Conservation (phyloP, 2,797 vertebrate genomes). For the Delichon dasypus region DNA sequence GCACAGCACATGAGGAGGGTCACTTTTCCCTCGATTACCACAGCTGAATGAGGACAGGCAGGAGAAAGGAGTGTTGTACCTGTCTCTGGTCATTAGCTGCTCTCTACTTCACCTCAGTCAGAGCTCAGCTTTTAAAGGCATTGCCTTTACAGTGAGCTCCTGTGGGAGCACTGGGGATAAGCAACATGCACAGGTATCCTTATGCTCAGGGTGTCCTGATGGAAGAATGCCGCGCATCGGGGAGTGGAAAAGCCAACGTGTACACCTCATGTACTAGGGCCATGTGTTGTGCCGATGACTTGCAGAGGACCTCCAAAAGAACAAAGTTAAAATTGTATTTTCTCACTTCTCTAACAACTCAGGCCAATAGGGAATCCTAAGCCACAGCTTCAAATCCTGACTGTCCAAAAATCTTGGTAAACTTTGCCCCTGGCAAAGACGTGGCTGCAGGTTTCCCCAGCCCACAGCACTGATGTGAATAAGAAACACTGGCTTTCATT, state of each 20-base stretch:
- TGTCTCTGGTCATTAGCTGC: background rate
- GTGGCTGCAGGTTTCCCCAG: background rate
- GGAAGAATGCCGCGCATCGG: accelerated
- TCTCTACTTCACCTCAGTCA: background rate
- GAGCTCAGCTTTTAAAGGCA: background rate
- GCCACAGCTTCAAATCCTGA: background rate
- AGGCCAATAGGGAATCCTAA: background rate
- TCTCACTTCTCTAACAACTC: background rate
- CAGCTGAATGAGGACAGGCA: background rate
- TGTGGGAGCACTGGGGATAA: background rate
- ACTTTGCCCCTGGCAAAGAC: background rate
- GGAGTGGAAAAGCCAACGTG: background rate
- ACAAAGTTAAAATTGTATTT: background rate
- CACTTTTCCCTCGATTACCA: background rate
- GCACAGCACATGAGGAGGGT: background rate
- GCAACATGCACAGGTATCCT: accelerated
- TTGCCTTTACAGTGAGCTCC: background rate
- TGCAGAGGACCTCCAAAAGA: background rate
- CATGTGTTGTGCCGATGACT: accelerated
- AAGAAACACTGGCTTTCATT: background rate
- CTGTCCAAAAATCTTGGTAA: background rate
- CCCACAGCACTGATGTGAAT: background rate
- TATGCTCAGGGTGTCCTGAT: accelerated
- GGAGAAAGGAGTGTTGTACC: background rate
- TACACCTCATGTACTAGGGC: background rate